These are phyloP conservation scores for Malurus elegans DNA, from an alignment of 2,113 vertebrate species.

Conservation along the genomic window DNA sequence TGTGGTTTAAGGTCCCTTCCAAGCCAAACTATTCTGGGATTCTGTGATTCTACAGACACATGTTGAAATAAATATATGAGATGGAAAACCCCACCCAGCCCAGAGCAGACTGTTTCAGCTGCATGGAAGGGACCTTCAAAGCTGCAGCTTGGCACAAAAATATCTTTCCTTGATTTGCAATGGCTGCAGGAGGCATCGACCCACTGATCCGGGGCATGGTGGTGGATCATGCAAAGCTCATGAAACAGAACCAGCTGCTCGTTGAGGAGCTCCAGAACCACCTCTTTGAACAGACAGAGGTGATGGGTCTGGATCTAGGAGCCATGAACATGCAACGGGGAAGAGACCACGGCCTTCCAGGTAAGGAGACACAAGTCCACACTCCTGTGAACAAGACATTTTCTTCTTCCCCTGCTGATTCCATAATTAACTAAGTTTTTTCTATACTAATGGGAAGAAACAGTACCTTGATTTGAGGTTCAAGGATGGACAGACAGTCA, in stretches of 20 bases:
- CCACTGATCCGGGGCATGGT: conserved; percentile 80
- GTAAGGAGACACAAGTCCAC: conserved; percentile 35
- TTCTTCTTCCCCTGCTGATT: background rate
- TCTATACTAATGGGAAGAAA: background rate
- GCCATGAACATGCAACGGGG: conserved; percentile 81
- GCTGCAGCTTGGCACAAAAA: background rate
- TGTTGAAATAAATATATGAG: background rate
- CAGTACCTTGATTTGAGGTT: background rate
- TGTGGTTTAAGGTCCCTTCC: background rate
- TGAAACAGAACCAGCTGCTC: conserved; percentile 78
- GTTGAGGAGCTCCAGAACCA: conserved; percentile 79
- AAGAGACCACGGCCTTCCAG: conserved; percentile 83
- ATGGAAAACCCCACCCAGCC: background rate
- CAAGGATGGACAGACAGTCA: background rate
- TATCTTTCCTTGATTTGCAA: background rate
- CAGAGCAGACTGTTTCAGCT: background rate
- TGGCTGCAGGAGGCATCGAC: conserved; percentile 78
- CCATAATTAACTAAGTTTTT: background rate
- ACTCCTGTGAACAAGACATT: background rate
- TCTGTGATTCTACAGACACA: background rate
- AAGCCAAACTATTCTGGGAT: background rate
- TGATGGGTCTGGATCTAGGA: conserved; percentile 77
- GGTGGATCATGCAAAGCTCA: conserved; percentile 75
- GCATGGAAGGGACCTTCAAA: background rate
- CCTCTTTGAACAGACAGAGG: conserved; percentile 78